Percentiles rank a stretch among this genome's conserved stretches.
phyloP scores from a whole-genome alignment of 2,888 invertebrate species.

The Agonum fuliginosum region DNA sequence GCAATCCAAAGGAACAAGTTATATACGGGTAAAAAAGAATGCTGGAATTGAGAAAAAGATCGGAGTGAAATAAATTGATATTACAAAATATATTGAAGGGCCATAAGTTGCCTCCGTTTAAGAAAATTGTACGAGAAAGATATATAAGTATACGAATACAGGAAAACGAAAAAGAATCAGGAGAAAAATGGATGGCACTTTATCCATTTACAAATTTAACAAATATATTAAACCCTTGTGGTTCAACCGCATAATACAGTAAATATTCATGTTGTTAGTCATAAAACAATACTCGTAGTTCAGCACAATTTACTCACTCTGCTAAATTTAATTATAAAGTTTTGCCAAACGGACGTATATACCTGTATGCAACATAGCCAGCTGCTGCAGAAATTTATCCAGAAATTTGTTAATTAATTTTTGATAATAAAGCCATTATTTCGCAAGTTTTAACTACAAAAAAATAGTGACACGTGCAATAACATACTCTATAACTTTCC shows the following conservation, averaged over 20 bases:
- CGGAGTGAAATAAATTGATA: constrained; percentile 29
- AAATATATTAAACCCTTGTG: constrained; percentile 17
- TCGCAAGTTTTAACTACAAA: background rate
- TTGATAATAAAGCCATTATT: background rate
- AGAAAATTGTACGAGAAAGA: constrained; percentile 12
- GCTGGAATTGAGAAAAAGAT: constrained; percentile 15
- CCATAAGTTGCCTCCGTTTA: constrained; percentile 10
- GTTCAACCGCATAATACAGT: background rate
- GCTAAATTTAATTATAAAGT: constrained; percentile 35
- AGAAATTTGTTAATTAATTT: constrained; percentile 15
- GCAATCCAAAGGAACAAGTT: constrained; percentile 21
- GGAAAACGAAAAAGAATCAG: background rate
- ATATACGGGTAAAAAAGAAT: constrained; percentile 1
- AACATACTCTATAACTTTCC: too few species aligned
- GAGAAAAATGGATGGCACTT: background rate
- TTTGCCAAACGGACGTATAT: constrained; percentile 4
- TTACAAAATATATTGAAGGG: constrained; percentile 34
- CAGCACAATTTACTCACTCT: constrained; percentile 1
- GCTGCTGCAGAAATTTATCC: constrained; percentile 20
- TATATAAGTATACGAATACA: background rate
- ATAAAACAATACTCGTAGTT: constrained; percentile 18
- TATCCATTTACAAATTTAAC: constrained; percentile 1
- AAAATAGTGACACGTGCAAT: background rate
- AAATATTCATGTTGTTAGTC: constrained; percentile 30
- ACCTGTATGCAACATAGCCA: constrained; percentile 13